These are phyloP conservation scores for Malurus splendens DNA, from an alignment of 2,797 vertebrate species.

Conservation along the genomic window DNA sequence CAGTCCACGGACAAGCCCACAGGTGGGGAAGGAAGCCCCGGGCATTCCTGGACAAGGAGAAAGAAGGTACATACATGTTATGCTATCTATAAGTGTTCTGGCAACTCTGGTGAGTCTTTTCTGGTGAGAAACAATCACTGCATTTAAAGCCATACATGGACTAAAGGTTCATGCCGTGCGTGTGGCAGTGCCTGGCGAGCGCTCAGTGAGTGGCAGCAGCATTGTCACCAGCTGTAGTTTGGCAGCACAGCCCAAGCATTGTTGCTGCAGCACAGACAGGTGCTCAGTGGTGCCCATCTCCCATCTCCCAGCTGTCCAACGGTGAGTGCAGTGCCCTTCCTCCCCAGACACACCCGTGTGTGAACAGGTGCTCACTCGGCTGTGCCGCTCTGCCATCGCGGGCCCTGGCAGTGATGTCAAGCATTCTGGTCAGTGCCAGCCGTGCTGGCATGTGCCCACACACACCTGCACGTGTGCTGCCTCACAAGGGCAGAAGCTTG, in stretches of 20 bases:
- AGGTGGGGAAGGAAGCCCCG: not conserved
- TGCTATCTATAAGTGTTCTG: not conserved
- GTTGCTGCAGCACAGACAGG: not conserved
- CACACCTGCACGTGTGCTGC: rapidly evolving
- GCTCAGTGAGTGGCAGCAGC: not conserved
- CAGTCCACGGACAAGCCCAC: not conserved
- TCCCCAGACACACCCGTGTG: rapidly evolving
- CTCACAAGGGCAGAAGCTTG: not conserved
- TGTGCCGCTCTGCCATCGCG: not conserved
- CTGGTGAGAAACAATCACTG: too few relatives aligned
- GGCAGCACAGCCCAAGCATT: not conserved
- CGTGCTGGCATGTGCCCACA: rapidly evolving
- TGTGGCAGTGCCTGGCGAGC: not conserved
- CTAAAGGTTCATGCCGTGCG: rapidly evolving
- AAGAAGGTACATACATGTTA: rapidly evolving
- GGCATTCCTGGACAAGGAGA: not conserved
- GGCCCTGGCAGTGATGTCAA: rapidly evolving
- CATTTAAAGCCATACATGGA: rapidly evolving
- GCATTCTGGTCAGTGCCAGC: rapidly evolving
- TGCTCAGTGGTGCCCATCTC: not conserved
- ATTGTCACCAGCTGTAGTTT: not conserved
- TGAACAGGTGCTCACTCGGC: not conserved
- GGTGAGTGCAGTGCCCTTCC: rapidly evolving
- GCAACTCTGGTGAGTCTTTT: not conserved
- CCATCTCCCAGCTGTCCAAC: not conserved